Percentiles rank a stretch among this genome's conserved stretches.
Evolutionary conservation across 92 coral and sea anemone genomes (phyloP).

Genomic region (Bergia puertoricense): DNA sequence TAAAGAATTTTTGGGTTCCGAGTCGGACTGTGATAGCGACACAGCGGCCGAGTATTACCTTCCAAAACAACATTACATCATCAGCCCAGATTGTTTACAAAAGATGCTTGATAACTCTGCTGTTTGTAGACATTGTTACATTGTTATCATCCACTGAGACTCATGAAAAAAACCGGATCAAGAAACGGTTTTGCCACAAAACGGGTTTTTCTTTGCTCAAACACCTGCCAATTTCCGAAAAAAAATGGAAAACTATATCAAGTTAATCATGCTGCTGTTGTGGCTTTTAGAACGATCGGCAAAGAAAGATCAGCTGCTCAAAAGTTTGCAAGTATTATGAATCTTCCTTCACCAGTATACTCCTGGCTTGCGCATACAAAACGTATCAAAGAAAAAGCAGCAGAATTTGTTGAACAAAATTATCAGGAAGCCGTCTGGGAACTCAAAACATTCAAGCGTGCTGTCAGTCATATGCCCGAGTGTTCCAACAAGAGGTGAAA

Average conservation of each 20-base stretch:
- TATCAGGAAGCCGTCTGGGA: too few relatives aligned
- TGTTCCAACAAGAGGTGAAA: too few relatives aligned
- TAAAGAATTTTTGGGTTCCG: too few relatives aligned
- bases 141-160: neutral
- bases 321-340: conserved; percentile 47
- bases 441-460: too few relatives aligned
- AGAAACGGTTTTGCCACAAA: neutral
- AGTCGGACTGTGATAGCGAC: too few relatives aligned
- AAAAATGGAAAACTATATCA: neutral
- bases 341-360: conserved; percentile 42
- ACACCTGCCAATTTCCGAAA: neutral
- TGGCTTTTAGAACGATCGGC: conserved; percentile 49
- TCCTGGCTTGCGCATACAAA: conserved; percentile 45
- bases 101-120: too few relatives aligned
- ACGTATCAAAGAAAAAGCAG: neutral
- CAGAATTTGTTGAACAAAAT: neutral
- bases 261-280: conserved; percentile 41
- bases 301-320: conserved; percentile 52
- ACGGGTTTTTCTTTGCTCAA: neutral
- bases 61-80: too few relatives aligned
- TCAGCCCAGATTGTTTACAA: too few relatives aligned
- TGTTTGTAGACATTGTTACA: too few relatives aligned
- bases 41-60: too few relatives aligned
- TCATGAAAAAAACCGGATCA: neutral
- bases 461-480: too few relatives aligned